Conservation (phyloP, 2,888 invertebrate species). For the Hirudinaria manillensis region DNA sequence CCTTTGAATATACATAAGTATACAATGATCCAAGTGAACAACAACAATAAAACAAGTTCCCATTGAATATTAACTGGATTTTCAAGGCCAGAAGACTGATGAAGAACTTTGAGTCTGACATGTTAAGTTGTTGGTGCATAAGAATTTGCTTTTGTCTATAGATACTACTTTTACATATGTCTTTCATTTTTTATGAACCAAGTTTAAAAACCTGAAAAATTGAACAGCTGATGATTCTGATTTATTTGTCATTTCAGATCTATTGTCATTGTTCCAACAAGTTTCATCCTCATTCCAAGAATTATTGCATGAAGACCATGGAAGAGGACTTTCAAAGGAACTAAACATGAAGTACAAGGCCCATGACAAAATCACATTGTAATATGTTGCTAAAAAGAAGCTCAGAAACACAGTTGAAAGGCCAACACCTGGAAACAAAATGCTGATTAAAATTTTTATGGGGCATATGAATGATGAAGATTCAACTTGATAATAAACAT, state of each 20-base stretch:
- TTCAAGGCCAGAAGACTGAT: constrained; percentile 46
- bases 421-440: constrained; percentile 15
- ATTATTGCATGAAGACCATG: constrained; percentile 53
- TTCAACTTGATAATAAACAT: not conserved
- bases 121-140: not conserved
- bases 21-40: constrained; percentile 52
- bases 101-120: constrained; percentile 47
- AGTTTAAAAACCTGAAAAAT: constrained; percentile 1
- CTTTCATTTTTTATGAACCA: not conserved
- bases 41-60: constrained; percentile 50
- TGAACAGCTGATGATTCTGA: constrained; percentile 14
- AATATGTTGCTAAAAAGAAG: constrained; percentile 68
- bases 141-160: too few species aligned
- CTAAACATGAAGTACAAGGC: constrained; percentile 59
- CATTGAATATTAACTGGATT: constrained; percentile 47
- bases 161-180: not conserved
- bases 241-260: not conserved
- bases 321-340: constrained; percentile 50
- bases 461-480: not conserved
- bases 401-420: constrained; percentile 15
- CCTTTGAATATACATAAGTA: constrained; percentile 56
- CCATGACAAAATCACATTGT: constrained; percentile 95
- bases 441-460: not conserved
- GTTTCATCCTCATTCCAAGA: constrained; percentile 50
- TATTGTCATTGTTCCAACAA: not conserved